A percentile compares a stretch with the other conserved stretches of the same genome.
phyloP scores from a whole-genome alignment of 2,797 vertebrate genomes.

The Helostoma temminkii region DNA sequence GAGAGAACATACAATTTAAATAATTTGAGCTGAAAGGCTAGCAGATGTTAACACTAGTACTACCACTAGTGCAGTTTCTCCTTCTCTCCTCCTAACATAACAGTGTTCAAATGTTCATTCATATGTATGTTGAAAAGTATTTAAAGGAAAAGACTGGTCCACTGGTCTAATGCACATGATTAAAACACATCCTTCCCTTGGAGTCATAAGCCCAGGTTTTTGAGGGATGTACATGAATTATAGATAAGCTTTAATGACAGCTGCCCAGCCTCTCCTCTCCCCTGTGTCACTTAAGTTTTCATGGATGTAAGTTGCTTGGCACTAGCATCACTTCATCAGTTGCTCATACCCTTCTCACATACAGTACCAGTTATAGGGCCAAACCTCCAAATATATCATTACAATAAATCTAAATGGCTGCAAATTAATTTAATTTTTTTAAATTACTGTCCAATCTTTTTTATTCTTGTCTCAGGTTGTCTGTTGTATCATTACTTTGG shows the following conservation, averaged over 20 bases:
- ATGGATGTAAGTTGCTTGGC: constrained; percentile 52
- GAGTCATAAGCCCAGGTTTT: constrained; percentile 44
- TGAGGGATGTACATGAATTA: constrained; percentile 63
- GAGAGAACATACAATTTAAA: constrained; percentile 52
- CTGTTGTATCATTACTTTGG: constrained; percentile 9
- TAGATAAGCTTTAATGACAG: constrained; percentile 68
- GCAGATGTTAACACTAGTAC: constrained; percentile 40
- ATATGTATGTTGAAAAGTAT: constrained; percentile 1
- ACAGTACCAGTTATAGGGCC: constrained; percentile 3
- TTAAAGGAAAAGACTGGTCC: constrained; percentile 14
- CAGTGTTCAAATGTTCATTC: neutral
- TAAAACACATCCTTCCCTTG: constrained; percentile 33
- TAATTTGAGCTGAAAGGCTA: constrained; percentile 29
- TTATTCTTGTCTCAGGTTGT: neutral
- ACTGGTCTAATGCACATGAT: constrained; percentile 17
- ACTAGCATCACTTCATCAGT: constrained; percentile 27
- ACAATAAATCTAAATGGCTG: constrained; percentile 12
- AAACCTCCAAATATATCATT: neutral
- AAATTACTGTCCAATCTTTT: neutral
- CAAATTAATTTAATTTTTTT: constrained; percentile 11
- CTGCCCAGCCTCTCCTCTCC: constrained; percentile 54
- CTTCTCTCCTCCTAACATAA: constrained; percentile 6
- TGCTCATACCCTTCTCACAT: constrained; percentile 13
- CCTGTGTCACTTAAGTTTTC: constrained; percentile 62
- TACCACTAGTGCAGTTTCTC: constrained; percentile 1